Evolutionary conservation across 1,140 invertebrate species (phyloP).

Genomic region (Chironomus striatipennis): DNA sequence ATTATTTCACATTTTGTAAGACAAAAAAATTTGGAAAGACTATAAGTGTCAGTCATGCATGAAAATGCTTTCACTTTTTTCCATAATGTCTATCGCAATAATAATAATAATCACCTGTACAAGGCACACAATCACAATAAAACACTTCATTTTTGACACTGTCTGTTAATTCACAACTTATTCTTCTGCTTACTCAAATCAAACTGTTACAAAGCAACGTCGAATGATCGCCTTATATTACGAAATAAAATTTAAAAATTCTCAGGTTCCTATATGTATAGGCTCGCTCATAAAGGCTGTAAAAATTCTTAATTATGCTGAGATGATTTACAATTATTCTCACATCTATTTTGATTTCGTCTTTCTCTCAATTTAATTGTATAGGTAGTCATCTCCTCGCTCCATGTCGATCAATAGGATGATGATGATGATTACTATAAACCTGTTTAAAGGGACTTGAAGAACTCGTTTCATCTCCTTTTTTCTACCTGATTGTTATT

Average conservation of each 20-base stretch:
- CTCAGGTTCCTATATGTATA: too few relatives aligned
- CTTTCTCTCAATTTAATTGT: neutral
- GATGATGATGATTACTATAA: neutral
- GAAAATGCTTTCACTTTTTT: neutral
- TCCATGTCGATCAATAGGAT: too few relatives aligned
- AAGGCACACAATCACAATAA: neutral
- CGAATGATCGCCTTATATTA: slow-evolving; percentile 13
- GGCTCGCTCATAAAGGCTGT: too few relatives aligned
- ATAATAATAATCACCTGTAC: slow-evolving; percentile 4
- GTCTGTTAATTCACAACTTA: neutral
- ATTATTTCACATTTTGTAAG: neutral
- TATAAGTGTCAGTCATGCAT: neutral
- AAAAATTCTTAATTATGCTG: too few relatives aligned
- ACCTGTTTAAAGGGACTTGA: neutral
- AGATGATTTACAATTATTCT: neutral
- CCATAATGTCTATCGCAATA: neutral
- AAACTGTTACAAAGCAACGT: neutral
- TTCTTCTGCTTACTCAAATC: neutral
- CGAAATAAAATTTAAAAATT: too few relatives aligned
- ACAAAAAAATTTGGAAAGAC: neutral
- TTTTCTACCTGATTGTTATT: neutral
- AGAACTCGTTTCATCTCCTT: too few relatives aligned
- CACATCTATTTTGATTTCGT: neutral
- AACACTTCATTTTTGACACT: neutral
- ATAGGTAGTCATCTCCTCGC: too few relatives aligned